Evolutionary conservation across 2,113 vertebrate genomes (phyloP).

Genomic region (Salvelinus alpinus): DNA sequence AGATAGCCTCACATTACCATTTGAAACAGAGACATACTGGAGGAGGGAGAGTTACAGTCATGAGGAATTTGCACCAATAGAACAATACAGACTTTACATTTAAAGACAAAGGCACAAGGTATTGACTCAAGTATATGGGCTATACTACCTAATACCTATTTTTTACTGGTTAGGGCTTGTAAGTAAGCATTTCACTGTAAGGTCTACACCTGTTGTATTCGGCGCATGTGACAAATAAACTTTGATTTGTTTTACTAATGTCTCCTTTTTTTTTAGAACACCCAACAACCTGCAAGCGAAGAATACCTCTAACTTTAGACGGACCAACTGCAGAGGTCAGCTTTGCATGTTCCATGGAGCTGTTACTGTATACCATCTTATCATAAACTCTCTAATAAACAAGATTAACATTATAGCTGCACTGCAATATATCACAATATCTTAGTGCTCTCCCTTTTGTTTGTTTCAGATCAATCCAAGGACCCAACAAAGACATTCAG

Average conservation of each 20-base stretch:
- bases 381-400: no score
- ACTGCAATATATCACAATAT: not conserved
- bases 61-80: constrained; percentile 12
- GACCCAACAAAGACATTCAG: constrained; percentile 61
- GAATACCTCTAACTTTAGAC: not conserved
- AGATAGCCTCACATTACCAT: constrained; percentile 59
- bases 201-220: no score
- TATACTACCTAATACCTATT: not conserved
- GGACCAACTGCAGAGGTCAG: constrained; percentile 61
- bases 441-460: not conserved
- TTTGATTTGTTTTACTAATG: no score
- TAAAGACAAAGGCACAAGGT: no score
- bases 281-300: constrained; percentile 51
- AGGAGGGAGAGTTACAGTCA: not conserved
- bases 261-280: constrained; percentile 63
- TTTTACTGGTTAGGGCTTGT: no score
- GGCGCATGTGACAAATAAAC: no score
- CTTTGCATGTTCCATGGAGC: not conserved
- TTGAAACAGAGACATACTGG: constrained; percentile 17
- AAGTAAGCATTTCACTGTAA: no score
- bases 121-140: no score
- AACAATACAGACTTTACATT: constrained; percentile 13
- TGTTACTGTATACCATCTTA: not conserved
- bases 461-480: constrained; percentile 55
- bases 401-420: not conserved